These are phyloP conservation scores for Scomberomorus guttatus DNA, from an alignment of 2,797 vertebrate genomes.

Conservation along the genomic window DNA sequence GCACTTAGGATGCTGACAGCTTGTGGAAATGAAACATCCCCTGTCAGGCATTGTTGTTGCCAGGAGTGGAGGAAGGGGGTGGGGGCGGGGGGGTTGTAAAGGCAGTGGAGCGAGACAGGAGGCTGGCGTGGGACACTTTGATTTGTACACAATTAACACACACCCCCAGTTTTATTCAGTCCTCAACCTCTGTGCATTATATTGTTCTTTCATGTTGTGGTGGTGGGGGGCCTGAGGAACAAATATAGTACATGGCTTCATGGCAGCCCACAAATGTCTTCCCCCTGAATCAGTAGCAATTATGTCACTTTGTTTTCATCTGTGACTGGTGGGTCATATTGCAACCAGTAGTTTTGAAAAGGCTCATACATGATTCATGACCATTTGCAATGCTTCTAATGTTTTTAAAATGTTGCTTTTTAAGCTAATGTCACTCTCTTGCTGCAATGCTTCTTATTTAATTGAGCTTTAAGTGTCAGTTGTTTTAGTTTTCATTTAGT, in stretches of 20 bases:
- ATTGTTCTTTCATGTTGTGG: not conserved
- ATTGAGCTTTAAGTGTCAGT: no score
- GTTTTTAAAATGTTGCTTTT: no score
- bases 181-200: not conserved
- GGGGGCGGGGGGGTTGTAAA: not conserved
- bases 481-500: not conserved
- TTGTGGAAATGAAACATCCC: conserved; percentile 31
- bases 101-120: conserved; percentile 4
- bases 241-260: not conserved
- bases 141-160: conserved; percentile 21
- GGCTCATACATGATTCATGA: no score
- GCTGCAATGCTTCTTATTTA: not conserved
- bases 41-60: conserved; percentile 12
- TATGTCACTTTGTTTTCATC: no score
- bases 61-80: not conserved
- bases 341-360: no score
- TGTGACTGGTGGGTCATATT: no score
- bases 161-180: not conserved
- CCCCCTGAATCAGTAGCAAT: no score
- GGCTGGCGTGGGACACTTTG: conserved; percentile 24
- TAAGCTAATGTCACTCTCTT: no score
- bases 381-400: no score
- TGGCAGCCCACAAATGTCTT: not conserved
- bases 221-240: not conserved
- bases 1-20: conserved; percentile 15